Evolutionary conservation across 2,797 vertebrate species (phyloP).

Genomic region (Microctenopoma lineatum): DNA sequence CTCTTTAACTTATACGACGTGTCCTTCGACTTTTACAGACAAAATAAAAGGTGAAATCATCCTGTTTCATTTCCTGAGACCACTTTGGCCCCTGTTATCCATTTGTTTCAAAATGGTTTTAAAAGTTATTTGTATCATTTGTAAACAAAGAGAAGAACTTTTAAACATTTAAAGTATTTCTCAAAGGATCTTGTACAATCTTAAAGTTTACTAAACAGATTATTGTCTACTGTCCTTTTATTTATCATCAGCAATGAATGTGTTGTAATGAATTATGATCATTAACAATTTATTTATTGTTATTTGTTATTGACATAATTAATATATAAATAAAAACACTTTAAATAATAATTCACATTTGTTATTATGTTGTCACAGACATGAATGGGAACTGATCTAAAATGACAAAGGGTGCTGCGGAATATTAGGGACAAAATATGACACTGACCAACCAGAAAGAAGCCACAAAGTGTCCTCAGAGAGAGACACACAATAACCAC

Average conservation of each 20-base stretch:
- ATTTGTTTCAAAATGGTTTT: conserved; percentile 66
- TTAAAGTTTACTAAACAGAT: conserved; percentile 59
- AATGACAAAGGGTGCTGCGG: too few relatives aligned
- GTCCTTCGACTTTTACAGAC: neutral
- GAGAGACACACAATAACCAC: too few relatives aligned
- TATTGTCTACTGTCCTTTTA: conserved; percentile 25
- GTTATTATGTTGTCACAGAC: neutral
- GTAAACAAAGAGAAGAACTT: conserved; percentile 28
- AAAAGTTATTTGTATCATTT: conserved; percentile 48
- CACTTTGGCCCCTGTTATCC: conserved; percentile 43
- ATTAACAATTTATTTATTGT: conserved; percentile 41
- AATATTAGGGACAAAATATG: too few relatives aligned
- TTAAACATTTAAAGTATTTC: conserved; percentile 7
- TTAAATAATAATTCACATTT: neutral
- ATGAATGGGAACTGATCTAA: too few relatives aligned
- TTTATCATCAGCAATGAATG: conserved; percentile 22
- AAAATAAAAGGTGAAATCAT: neutral
- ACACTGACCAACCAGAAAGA: too few relatives aligned
- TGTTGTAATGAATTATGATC: conserved; percentile 18
- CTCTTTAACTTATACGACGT: neutral
- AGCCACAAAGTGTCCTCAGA: too few relatives aligned
- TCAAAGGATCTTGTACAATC: conserved; percentile 26
- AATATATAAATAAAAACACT: conserved; percentile 53
- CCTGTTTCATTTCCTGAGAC: conserved; percentile 1
- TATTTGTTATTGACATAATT: conserved; percentile 58